A percentile compares a stretch with the other conserved stretches of the same genome.
These are phyloP conservation scores for Allophyes oxyacanthae DNA, from an alignment of 2,888 invertebrate genomes.

Conservation along the genomic window DNA sequence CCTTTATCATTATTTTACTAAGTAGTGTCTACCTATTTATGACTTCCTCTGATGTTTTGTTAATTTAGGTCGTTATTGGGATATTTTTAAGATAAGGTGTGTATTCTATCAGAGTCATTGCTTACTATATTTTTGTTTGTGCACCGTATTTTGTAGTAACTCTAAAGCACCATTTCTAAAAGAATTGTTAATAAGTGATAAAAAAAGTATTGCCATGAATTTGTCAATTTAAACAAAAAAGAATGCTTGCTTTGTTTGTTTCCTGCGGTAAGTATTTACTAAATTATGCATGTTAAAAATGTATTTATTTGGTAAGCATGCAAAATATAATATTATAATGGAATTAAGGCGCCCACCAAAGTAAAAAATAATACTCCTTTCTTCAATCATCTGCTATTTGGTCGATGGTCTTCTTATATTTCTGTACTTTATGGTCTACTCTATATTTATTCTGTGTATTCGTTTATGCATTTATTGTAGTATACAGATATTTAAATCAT, in stretches of 20 bases:
- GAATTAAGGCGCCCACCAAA: background rate
- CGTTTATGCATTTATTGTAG: background rate
- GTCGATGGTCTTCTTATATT: too few species aligned
- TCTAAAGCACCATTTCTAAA: conserved; percentile 36
- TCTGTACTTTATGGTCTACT: too few species aligned
- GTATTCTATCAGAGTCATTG: conserved; percentile 59
- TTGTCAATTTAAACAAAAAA: background rate
- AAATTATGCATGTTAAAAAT: conserved; percentile 39
- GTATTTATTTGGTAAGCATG: conserved; percentile 27
- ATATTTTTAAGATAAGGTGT: conserved; percentile 84
- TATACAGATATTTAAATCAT: background rate
- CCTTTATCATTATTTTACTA: conserved; percentile 8
- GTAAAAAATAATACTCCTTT: too few species aligned
- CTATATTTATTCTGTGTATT: too few species aligned
- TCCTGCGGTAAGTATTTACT: conserved; percentile 35
- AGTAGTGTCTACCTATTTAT: conserved; percentile 45
- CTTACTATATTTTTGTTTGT: conserved; percentile 8
- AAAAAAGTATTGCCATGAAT: background rate
- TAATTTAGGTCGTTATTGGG: conserved; percentile 85
- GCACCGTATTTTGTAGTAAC: conserved; percentile 35
- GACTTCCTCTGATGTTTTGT: conserved; percentile 68
- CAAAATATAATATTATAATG: background rate
- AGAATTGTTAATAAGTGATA: conserved; percentile 5
- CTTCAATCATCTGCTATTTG: too few species aligned
- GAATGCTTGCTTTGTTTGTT: conserved; percentile 31